phyloP scores from a whole-genome alignment of 2,888 invertebrate species.

The Antheraea assamensis region DNA sequence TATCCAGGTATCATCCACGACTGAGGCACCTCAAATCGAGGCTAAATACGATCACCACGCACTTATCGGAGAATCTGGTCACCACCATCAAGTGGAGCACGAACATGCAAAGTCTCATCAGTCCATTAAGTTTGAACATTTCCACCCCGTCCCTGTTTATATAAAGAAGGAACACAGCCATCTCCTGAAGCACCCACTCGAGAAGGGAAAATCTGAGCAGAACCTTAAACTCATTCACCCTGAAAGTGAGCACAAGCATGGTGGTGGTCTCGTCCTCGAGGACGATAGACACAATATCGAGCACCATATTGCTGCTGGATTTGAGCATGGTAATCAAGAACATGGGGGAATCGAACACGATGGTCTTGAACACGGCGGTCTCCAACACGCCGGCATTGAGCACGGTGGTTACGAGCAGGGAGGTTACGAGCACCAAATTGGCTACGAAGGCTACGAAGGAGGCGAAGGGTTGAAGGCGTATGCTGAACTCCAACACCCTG shows the following conservation, averaged over 20 bases:
- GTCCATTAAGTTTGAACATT: slow-evolving; percentile 86
- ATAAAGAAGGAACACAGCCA: slow-evolving; percentile 86
- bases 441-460: slow-evolving; percentile 58
- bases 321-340: slow-evolving; percentile 50
- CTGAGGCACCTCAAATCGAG: slow-evolving; percentile 64
- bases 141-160: slow-evolving; percentile 86
- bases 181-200: slow-evolving; percentile 84
- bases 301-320: slow-evolving; percentile 54
- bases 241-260: slow-evolving; percentile 82
- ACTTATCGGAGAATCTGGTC: slow-evolving; percentile 74
- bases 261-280: slow-evolving; percentile 83
- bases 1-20: slow-evolving; percentile 75
- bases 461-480: slow-evolving; percentile 67
- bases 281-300: slow-evolving; percentile 78
- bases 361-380: slow-evolving; percentile 31
- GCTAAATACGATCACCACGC: slow-evolving; percentile 67
- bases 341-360: slow-evolving; percentile 25
- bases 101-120: slow-evolving; percentile 87
- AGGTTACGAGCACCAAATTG: slow-evolving; percentile 33
- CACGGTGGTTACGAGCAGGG: slow-evolving; percentile 27
- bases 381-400: neutral
- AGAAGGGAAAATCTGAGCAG: slow-evolving; percentile 83
- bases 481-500: slow-evolving; percentile 60
- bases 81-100: slow-evolving; percentile 83
- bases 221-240: slow-evolving; percentile 84